phyloP scores from a whole-genome alignment of 2,797 vertebrate species.

The Steatocranus sp. region DNA sequence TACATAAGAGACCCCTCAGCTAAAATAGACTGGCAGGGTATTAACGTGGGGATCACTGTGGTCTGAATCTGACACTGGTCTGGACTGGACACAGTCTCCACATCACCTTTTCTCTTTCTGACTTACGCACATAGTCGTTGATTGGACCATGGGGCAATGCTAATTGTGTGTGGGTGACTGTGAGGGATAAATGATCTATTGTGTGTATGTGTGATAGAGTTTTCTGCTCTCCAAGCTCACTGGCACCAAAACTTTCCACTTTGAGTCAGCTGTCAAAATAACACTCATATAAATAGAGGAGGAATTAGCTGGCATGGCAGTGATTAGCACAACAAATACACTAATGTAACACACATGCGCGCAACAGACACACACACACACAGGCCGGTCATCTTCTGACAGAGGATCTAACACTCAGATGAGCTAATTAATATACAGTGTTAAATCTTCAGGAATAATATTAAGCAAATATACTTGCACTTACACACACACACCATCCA shows the following conservation, averaged over 20 bases:
- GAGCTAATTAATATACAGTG: not conserved
- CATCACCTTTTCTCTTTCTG: not conserved
- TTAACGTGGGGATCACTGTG: conserved; percentile 53
- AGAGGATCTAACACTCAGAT: not conserved
- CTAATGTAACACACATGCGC: conserved; percentile 23
- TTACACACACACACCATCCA: not conserved
- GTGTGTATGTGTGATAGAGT: not conserved
- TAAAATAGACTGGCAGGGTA: conserved; percentile 55
- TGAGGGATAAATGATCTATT: not conserved
- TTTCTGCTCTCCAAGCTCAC: not conserved
- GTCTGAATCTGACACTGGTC: conserved; percentile 52
- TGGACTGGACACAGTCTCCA: conserved; percentile 4
- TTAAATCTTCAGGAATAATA: not conserved
- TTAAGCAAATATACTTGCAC: not conserved
- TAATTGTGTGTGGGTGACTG: conserved; percentile 1
- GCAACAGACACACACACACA: not conserved
- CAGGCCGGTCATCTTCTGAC: not conserved
- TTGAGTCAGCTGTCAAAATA: conserved; percentile 68
- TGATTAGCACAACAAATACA: conserved; percentile 52
- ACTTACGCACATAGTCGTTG: not conserved
- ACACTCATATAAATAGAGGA: conserved; percentile 55
- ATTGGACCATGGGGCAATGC: not conserved
- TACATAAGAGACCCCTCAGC: conserved; percentile 46
- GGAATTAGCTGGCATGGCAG: conserved; percentile 54
- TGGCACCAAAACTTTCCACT: conserved; percentile 51